Conservation (phyloP, 1,140 invertebrate genomes). For the Caenorhabditis brenneri region DNA sequence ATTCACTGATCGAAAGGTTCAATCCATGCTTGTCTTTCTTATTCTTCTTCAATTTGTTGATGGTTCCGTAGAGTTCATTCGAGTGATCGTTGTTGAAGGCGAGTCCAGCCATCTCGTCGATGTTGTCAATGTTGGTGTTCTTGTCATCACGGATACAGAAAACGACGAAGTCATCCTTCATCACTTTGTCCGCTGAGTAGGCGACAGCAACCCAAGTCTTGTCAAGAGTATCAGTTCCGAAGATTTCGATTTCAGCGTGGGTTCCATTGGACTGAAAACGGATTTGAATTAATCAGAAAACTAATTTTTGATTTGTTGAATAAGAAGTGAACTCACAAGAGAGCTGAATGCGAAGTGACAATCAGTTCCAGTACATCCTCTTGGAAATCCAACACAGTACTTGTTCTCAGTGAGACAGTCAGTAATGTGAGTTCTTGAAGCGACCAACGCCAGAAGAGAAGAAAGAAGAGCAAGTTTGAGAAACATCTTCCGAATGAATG, state of each 20-base stretch:
- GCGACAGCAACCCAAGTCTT: background rate
- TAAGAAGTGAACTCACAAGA: background rate
- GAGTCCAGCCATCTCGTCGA: slow-evolving; percentile 1
- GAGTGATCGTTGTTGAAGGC: background rate
- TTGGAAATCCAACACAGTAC: slow-evolving; percentile 18
- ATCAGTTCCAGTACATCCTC: slow-evolving; percentile 8
- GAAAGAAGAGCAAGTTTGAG: background rate
- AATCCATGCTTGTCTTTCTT: background rate
- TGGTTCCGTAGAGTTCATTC: background rate
- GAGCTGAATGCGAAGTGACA: background rate
- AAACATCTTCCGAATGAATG: background rate
- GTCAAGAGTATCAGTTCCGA: background rate
- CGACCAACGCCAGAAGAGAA: background rate
- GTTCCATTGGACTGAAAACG: slow-evolving; percentile 24
- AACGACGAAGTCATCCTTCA: slow-evolving; percentile 20
- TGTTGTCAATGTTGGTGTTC: background rate
- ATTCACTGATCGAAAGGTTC: background rate
- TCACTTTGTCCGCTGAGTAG: background rate
- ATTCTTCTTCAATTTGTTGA: background rate
- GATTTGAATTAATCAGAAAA: background rate
- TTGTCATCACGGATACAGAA: slow-evolving; percentile 17
- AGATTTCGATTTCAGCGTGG: slow-evolving; percentile 5
- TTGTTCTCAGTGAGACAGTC: slow-evolving; percentile 19
- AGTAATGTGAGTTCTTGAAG: slow-evolving; percentile 10
- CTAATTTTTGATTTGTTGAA: too few species aligned